A percentile compares a stretch with the other conserved stretches of the same genome.
These are phyloP conservation scores for Melanotaenia duboulayi DNA, from an alignment of 2,113 vertebrate species.

Conservation along the genomic window DNA sequence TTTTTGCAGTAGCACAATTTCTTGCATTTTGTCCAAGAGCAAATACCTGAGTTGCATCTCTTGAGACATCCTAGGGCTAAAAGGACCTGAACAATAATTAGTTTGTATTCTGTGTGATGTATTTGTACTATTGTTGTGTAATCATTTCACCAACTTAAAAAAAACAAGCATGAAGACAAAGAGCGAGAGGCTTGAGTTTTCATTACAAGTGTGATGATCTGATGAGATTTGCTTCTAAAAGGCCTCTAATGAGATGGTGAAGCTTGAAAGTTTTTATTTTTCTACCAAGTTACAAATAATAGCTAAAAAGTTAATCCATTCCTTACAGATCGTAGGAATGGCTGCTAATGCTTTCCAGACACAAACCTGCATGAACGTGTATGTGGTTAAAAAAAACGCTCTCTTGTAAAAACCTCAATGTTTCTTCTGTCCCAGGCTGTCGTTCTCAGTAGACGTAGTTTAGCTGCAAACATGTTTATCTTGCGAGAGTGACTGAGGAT, in stretches of 20 bases:
- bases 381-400: conserved; percentile 52
- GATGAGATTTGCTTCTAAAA: conserved; percentile 18
- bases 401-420: conserved; percentile 62
- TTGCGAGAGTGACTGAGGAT: conserved; percentile 14
- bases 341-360: conserved; percentile 62
- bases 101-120: conserved; percentile 78
- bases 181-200: conserved; percentile 22
- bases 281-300: conserved; percentile 25
- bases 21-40: conserved; percentile 72
- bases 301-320: conserved; percentile 28
- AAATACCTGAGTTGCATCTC: conserved; percentile 61
- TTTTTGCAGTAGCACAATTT: conserved; percentile 82
- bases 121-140: conserved; percentile 77
- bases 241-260: conserved; percentile 27
- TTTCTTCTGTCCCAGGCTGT: conserved; percentile 55
- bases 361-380: conserved; percentile 79
- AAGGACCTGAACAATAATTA: conserved; percentile 58
- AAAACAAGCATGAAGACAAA: conserved; percentile 57
- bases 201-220: conserved; percentile 3
- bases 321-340: conserved; percentile 40
- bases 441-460: conserved; percentile 45
- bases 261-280: conserved; percentile 17
- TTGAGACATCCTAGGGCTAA: conserved; percentile 74
- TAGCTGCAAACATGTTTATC: conserved; percentile 41
- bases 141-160: conserved; percentile 61